These are phyloP conservation scores for Hirtodrosophila histrioides DNA, from an alignment of 2,888 invertebrate species.

Conservation along the genomic window DNA sequence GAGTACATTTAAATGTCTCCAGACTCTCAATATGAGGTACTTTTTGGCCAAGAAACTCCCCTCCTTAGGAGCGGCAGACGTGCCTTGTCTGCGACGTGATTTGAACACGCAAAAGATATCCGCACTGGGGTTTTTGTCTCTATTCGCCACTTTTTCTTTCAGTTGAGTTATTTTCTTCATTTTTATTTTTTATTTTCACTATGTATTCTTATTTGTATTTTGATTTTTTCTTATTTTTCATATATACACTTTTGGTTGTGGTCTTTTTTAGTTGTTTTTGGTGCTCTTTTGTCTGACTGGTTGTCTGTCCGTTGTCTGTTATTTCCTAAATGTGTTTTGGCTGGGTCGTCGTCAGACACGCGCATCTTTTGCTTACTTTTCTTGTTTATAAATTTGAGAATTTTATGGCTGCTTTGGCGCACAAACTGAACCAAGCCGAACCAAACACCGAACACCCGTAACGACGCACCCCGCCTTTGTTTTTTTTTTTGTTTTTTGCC, in stretches of 20 bases:
- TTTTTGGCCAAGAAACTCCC: constrained; percentile 1
- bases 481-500: background rate
- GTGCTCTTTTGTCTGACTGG: constrained; percentile 32
- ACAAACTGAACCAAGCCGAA: constrained; percentile 32
- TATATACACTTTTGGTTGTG: too few relatives aligned
- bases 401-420: constrained; percentile 63
- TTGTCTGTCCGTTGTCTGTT: constrained; percentile 33
- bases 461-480: background rate
- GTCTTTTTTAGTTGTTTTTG: constrained; percentile 6
- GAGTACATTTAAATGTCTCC: constrained; percentile 37
- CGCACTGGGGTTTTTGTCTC: constrained; percentile 40
- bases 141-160: constrained; percentile 62
- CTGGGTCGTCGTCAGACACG: constrained; percentile 50
- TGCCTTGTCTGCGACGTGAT: constrained; percentile 72
- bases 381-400: constrained; percentile 70
- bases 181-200: background rate
- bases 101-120: constrained; percentile 71
- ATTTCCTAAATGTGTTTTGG: constrained; percentile 68
- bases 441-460: constrained; percentile 19
- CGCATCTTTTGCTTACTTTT: constrained; percentile 59
- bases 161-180: constrained; percentile 35
- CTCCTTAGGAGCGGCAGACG: constrained; percentile 34
- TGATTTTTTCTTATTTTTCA: constrained; percentile 23
- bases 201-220: background rate
- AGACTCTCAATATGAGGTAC: constrained; percentile 36